These are phyloP conservation scores for Nymphalis polychloros DNA, from an alignment of 2,888 invertebrate genomes.

Conservation along the genomic window DNA sequence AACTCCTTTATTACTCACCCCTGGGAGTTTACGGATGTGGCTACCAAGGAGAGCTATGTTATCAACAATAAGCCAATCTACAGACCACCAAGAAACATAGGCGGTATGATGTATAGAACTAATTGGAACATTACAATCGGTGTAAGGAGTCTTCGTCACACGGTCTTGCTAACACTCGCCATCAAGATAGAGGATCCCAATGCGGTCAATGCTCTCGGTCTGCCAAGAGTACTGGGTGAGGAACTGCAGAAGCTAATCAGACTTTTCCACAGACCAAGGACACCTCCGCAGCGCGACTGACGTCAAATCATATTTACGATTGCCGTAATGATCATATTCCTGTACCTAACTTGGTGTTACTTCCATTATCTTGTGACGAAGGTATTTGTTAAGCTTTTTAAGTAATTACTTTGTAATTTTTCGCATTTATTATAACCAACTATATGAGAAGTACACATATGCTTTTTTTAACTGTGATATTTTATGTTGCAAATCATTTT, in stretches of 20 bases:
- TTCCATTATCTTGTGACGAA: slow-evolving; percentile 36
- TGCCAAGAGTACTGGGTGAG: slow-evolving; percentile 66
- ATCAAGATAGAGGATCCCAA: slow-evolving; percentile 53
- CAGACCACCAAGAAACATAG: slow-evolving; percentile 63
- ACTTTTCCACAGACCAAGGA: slow-evolving; percentile 35
- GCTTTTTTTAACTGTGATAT: slow-evolving; percentile 26
- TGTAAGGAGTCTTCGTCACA: slow-evolving; percentile 72
- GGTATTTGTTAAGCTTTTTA: slow-evolving; percentile 35
- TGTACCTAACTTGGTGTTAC: slow-evolving; percentile 37
- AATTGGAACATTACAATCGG: slow-evolving; percentile 79
- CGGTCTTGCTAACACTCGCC: slow-evolving; percentile 72
- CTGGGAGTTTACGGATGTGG: slow-evolving; percentile 89
- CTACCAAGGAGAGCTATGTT: slow-evolving; percentile 84
- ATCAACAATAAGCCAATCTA: slow-evolving; percentile 79
- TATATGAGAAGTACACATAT: not conserved
- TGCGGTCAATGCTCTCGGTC: slow-evolving; percentile 57
- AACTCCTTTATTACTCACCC: slow-evolving; percentile 91
- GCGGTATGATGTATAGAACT: slow-evolving; percentile 58
- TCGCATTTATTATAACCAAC: slow-evolving; percentile 5
- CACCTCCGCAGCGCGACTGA: slow-evolving; percentile 36
- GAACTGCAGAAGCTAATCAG: slow-evolving; percentile 57
- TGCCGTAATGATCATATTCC: slow-evolving; percentile 35
- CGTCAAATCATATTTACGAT: slow-evolving; percentile 36
- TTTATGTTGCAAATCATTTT: slow-evolving; percentile 9
- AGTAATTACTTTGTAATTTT: slow-evolving; percentile 17